phyloP scores from a whole-genome alignment of 1,140 invertebrate species.

The Mactra quadrangularis region DNA sequence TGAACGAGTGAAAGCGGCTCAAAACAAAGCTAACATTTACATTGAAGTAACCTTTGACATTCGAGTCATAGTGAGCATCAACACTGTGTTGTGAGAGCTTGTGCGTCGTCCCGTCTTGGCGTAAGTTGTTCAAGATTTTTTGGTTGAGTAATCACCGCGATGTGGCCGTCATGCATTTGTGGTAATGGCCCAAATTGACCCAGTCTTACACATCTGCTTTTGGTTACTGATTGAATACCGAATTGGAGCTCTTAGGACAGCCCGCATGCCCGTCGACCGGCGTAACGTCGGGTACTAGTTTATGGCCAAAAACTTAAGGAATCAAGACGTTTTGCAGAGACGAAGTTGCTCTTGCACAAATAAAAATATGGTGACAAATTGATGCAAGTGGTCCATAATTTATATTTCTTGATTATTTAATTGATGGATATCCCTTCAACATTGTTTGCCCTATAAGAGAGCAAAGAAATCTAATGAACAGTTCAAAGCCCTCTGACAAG shows the following conservation, averaged over 20 bases:
- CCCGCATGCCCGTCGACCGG: conserved; percentile 23
- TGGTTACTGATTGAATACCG: conserved; percentile 56
- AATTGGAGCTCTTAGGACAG: conserved; percentile 31
- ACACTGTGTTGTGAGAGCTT: conserved; percentile 18
- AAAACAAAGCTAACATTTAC: conserved; percentile 62
- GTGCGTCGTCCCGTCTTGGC: conserved; percentile 31
- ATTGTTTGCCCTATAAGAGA: conserved; percentile 40
- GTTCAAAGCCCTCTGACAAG: conserved; percentile 27
- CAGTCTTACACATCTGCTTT: conserved; percentile 53
- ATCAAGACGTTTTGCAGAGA: conserved; percentile 13
- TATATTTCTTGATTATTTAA: conserved; percentile 48
- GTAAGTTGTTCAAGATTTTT: conserved; percentile 48
- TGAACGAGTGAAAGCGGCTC: conserved; percentile 53
- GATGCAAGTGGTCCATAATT: conserved; percentile 51
- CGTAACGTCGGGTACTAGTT: conserved; percentile 33
- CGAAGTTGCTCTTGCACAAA: conserved; percentile 18
- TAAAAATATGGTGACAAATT: conserved; percentile 61
- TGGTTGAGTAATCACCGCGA: conserved; percentile 57
- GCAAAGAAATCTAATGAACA: conserved; percentile 19
- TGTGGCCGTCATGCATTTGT: conserved; percentile 46
- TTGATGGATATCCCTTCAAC: conserved; percentile 25
- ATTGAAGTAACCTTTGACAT: conserved; percentile 47
- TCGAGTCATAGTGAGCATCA: conserved; percentile 36
- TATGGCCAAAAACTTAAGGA: conserved; percentile 41
- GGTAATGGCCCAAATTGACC: conserved; percentile 46